Conservation (phyloP, 1,140 invertebrate genomes). For the Drosophila navojoa region DNA sequence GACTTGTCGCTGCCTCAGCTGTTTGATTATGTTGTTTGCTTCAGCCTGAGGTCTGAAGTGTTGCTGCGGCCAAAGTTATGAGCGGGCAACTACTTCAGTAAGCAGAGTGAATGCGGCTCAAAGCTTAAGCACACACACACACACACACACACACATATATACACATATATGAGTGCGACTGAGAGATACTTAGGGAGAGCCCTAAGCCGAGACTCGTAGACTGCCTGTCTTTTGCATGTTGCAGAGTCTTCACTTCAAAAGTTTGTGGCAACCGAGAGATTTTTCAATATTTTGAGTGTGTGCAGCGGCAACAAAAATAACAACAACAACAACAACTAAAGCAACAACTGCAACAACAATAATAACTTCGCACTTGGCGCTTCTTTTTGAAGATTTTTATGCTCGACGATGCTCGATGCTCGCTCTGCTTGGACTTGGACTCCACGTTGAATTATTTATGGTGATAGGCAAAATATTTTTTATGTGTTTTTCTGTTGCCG, state of each 20-base stretch:
- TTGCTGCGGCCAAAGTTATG: conserved; percentile 38
- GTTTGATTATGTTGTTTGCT: conserved; percentile 78
- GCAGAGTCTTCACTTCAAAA: conserved; percentile 58
- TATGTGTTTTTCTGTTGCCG: conserved; percentile 66
- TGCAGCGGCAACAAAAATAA: conserved; percentile 44
- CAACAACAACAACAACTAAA: conserved; percentile 22
- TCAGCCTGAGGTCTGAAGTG: conserved; percentile 62
- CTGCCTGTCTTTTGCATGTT: conserved; percentile 71
- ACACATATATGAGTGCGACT: conserved; percentile 2
- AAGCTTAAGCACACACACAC: conserved; percentile 38
- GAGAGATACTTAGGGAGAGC: conserved; percentile 59
- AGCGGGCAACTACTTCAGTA: conserved; percentile 64
- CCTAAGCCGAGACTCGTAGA: conserved; percentile 61
- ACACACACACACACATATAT: conserved; percentile 9
- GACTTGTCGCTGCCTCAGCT: conserved; percentile 38
- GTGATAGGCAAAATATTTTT: conserved; percentile 81
- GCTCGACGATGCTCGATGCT: conserved; percentile 30
- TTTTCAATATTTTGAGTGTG: conserved; percentile 75
- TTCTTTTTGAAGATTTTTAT: conserved; percentile 79
- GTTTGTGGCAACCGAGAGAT: conserved; percentile 50
- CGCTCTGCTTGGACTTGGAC: conserved; percentile 12
- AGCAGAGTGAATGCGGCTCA: conserved; percentile 48
- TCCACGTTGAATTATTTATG: conserved; percentile 78
- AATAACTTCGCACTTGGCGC: conserved; percentile 75
- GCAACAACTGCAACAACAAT: conserved; percentile 28